phyloP scores from a whole-genome alignment of 2,888 invertebrate species.

The Lordiphosa andalusiaca region DNA sequence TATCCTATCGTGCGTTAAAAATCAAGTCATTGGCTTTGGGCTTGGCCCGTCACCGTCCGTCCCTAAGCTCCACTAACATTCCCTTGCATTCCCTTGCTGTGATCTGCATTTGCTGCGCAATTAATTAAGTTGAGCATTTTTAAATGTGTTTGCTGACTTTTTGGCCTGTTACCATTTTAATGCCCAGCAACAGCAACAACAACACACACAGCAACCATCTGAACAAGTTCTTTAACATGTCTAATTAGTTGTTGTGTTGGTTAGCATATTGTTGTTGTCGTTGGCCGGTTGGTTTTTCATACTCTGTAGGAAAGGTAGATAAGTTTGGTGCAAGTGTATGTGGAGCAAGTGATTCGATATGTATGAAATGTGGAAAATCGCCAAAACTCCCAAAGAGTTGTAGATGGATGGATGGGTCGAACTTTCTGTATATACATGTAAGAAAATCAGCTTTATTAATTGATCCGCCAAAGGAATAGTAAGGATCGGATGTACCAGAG shows the following conservation, averaged over 20 bases:
- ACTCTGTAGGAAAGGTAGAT: too few species aligned
- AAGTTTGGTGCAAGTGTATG: too few species aligned
- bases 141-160: slow-evolving; percentile 64
- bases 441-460: too few species aligned
- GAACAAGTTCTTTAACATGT: slow-evolving; percentile 77
- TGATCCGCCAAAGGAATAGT: too few species aligned
- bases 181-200: slow-evolving; percentile 39
- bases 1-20: slow-evolving; percentile 54
- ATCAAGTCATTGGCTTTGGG: slow-evolving; percentile 67
- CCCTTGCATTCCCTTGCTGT: slow-evolving; percentile 22
- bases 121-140: slow-evolving; percentile 73
- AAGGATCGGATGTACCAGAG: too few species aligned
- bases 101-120: slow-evolving; percentile 62
- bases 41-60: slow-evolving; percentile 43
- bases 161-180: slow-evolving; percentile 64
- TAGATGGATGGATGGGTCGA: too few species aligned
- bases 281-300: slow-evolving; percentile 4
- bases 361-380: too few species aligned
- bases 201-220: slow-evolving; percentile 38
- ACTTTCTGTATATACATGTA: too few species aligned
- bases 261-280: slow-evolving; percentile 18
- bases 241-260: slow-evolving; percentile 77
- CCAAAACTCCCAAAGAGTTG: too few species aligned
- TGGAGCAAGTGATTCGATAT: too few species aligned
- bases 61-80: slow-evolving; percentile 21